Evolutionary conservation across 2,888 invertebrate species (phyloP).

Genomic region (Carabus problematicus): DNA sequence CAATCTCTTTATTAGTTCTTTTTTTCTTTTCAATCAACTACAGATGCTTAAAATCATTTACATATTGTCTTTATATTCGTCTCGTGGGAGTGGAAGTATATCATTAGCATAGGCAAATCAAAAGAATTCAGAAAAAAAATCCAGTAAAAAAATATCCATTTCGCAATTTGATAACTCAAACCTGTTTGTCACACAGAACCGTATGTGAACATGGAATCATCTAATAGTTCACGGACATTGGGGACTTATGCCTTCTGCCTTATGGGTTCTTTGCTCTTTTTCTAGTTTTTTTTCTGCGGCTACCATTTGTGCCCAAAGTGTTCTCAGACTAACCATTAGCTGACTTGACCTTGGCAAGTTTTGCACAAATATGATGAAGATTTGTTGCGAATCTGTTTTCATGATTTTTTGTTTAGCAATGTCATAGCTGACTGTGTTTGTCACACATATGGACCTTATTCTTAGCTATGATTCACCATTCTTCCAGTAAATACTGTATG

Average conservation of each 20-base stretch:
- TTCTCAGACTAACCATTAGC: not conserved
- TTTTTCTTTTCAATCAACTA: constrained; percentile 3
- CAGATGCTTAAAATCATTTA: not conserved
- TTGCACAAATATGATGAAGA: not conserved
- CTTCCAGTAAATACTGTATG: no score
- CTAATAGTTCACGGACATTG: constrained; percentile 5
- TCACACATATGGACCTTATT: no score
- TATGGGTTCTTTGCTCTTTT: constrained; percentile 10
- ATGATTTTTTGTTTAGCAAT: not conserved
- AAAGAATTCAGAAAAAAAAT: constrained; percentile 2
- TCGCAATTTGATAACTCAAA: not conserved
- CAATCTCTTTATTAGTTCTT: no score
- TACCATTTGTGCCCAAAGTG: constrained; percentile 7
- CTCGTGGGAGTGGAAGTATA: constrained; percentile 7
- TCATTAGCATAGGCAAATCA: not conserved
- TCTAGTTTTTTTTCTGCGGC: constrained; percentile 6
- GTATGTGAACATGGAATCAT: no score
- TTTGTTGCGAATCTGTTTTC: constrained; percentile 5
- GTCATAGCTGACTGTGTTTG: no score
- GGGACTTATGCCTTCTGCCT: constrained; percentile 1
- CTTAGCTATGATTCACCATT: no score
- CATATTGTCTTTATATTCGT: constrained; percentile 2
- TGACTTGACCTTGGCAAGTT: not conserved
- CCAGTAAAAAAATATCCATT: not conserved
- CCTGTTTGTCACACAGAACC: constrained; percentile 10